phyloP scores from a whole-genome alignment of 2,797 vertebrate species.

The Falco novaeseelandiae region DNA sequence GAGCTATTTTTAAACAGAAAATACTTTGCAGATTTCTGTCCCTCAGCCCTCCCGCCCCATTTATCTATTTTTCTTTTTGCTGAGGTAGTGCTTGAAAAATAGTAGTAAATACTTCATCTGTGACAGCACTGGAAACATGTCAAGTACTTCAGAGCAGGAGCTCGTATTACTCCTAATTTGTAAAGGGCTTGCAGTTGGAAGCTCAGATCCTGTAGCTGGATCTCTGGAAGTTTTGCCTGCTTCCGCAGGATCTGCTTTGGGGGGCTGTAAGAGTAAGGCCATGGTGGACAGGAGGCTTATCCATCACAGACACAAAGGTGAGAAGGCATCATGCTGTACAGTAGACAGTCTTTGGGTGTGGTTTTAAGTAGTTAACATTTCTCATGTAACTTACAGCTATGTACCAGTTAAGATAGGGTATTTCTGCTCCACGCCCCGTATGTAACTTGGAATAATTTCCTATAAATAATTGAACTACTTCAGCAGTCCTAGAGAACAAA shows the following conservation, averaged over 20 bases:
- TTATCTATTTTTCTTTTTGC: not conserved
- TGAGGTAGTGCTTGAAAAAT: not conserved
- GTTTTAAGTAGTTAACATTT: not conserved
- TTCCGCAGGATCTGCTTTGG: not conserved
- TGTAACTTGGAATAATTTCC: not conserved
- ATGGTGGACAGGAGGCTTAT: not conserved
- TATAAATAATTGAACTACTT: not conserved
- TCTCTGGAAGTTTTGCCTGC: not conserved
- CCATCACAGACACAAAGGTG: fast-evolving
- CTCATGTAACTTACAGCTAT: not conserved
- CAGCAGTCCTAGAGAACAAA: not conserved
- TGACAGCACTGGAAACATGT: not conserved
- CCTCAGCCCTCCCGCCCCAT: fast-evolving
- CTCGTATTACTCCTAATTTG: not conserved
- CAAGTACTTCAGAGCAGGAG: not conserved
- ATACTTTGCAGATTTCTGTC: not conserved
- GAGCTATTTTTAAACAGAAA: not conserved
- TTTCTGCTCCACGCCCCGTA: not conserved
- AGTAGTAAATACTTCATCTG: not conserved
- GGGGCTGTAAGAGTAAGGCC: not conserved
- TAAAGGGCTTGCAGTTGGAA: not conserved
- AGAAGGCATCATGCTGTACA: not conserved
- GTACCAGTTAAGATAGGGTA: not conserved
- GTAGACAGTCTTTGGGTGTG: not conserved
- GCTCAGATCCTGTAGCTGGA: not conserved